Base-by-base conservation (phyloP, 2,797 vertebrate genomes). In the Heteromormyrus szaboi region DNA sequence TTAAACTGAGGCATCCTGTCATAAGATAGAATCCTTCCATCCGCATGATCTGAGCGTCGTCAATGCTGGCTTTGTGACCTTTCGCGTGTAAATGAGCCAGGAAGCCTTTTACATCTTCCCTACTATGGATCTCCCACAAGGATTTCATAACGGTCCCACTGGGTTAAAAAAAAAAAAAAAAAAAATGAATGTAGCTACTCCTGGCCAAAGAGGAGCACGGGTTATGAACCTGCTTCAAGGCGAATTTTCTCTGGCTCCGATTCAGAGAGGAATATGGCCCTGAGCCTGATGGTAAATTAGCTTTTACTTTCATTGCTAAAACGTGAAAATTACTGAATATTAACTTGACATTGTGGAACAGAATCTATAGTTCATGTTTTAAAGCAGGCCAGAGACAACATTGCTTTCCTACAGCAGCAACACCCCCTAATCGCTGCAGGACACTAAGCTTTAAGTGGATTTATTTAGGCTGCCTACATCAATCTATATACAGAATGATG, bases 231-330 rank as follows among this genome's bases (percentile, higher is more conserved):
- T 81, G 79, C 89, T 89, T 90, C 50, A 83, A 90, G 90, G 87
- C 81, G 37, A 87, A 90, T 92, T 91, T 90, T 87, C 89, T 90
- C 90, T 87, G 3, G 9, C 89, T 90, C 90, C 88, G 50, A 86
- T 91, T 90, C 87, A 92, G 90, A 89, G 90, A 81, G 41, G 41
- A 81, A 46, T 81, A 46, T 89, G 89, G 90, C 92, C 89, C 86
- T 90, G 87, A 84, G 87, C 86, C 90, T n/a, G 88, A 87, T 91
- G 87, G 90, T 91, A 90, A 93, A 94, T 95, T 91, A 91, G 91
- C 94, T 93, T 92, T 19, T 85, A 89, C 89, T 91, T 90, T 90
- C 65, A 87, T 87, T 59, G 76, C 81, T 91, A 87, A 93, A 90
- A 91, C 4, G 46, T 50, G 33, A 89, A 90, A 90, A 90, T 90